A percentile compares a stretch with the other conserved stretches of the same genome.
phyloP scores from a whole-genome alignment of 2,888 invertebrate species.

The Carpatolechia fugitivella region DNA sequence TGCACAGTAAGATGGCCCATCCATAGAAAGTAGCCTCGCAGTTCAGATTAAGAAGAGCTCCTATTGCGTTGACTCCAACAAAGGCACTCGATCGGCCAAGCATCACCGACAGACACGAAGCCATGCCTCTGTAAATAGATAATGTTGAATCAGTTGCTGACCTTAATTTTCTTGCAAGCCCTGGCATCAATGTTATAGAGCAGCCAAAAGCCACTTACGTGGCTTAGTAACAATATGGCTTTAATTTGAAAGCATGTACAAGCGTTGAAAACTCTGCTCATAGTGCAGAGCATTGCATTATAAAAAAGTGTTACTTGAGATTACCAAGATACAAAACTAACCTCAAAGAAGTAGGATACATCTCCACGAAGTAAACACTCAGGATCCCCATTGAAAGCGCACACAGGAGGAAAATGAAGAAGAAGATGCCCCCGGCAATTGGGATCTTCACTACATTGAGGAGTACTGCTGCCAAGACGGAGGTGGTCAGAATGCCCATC shows the following conservation, averaged over 20 bases:
- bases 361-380: constrained; percentile 70
- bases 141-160: too few relatives aligned
- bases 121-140: constrained; percentile 73
- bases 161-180: too few relatives aligned
- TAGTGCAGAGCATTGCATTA: too few relatives aligned
- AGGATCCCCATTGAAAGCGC: constrained; percentile 69
- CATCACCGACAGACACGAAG: constrained; percentile 81
- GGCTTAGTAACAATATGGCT: too few relatives aligned
- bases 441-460: constrained; percentile 58
- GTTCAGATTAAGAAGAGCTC: constrained; percentile 79
- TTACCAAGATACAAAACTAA: constrained; percentile 28
- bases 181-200: too few relatives aligned
- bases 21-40: constrained; percentile 82
- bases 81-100: constrained; percentile 82
- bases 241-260: too few relatives aligned
- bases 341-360: constrained; percentile 72
- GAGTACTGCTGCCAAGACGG: constrained; percentile 52
- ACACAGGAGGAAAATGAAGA: constrained; percentile 66
- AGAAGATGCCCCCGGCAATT: constrained; percentile 65
- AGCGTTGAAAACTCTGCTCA: too few relatives aligned
- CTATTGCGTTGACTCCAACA: constrained; percentile 81
- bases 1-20: constrained; percentile 70
- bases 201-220: too few relatives aligned
- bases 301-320: neutral
- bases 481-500: constrained; percentile 53